phyloP scores from a whole-genome alignment of 2,113 vertebrate genomes.

The Clarias macrocephalus region DNA sequence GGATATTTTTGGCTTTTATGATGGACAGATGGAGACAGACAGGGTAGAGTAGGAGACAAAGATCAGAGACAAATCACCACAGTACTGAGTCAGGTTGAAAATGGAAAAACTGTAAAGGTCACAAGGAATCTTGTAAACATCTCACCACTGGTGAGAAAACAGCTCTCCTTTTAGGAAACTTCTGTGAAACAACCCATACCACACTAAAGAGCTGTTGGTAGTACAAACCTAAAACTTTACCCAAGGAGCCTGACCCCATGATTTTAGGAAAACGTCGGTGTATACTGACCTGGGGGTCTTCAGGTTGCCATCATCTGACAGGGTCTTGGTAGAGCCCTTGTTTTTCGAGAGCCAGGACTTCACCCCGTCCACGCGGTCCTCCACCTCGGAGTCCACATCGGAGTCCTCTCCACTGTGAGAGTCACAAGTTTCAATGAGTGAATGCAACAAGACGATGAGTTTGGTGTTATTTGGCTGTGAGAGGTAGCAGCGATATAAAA shows the following conservation, averaged over 20 bases:
- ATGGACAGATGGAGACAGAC: conserved; percentile 16
- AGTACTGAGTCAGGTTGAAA: conserved; percentile 21
- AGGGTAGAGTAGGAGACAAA: conserved; percentile 19
- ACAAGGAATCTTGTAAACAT: neutral
- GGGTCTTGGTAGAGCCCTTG: conserved; percentile 79
- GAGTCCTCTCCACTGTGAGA: conserved; percentile 85
- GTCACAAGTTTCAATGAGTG: neutral
- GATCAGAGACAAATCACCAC: conserved; percentile 28
- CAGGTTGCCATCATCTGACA: conserved; percentile 86
- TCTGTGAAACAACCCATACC: neutral
- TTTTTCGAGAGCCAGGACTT: conserved; percentile 91
- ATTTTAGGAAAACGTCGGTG: neutral
- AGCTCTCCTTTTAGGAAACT: too few species aligned
- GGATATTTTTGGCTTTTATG: conserved; percentile 65
- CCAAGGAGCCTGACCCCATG: neutral
- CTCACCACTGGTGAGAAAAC: neutral
- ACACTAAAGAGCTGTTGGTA: neutral
- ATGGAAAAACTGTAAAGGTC: neutral
- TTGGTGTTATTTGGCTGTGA: neutral
- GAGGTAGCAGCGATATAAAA: neutral
- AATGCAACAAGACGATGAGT: neutral
- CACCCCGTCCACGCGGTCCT: conserved; percentile 93
- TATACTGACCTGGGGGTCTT: conserved; percentile 88
- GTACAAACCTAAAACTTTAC: neutral
- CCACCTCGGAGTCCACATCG: conserved; percentile 90